A percentile compares a stretch with the other conserved stretches of the same genome.
Conservation (phyloP, 2,888 invertebrate species). For the Netelia inedita region DNA sequence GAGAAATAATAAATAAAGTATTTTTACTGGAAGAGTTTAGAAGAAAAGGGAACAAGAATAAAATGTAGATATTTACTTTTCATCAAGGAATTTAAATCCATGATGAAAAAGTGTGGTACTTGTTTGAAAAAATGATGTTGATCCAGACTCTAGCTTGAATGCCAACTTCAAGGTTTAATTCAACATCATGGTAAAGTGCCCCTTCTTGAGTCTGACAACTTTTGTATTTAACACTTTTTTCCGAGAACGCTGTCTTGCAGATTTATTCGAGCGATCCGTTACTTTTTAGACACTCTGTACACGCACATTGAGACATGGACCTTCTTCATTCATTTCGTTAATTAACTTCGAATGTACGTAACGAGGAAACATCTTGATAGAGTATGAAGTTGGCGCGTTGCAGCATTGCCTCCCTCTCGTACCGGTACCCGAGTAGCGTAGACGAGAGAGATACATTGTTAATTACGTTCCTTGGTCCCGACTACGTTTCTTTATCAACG, state of each 20-base stretch:
- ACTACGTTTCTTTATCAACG: neutral
- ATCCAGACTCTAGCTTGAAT: too few relatives aligned
- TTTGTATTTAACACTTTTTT: too few relatives aligned
- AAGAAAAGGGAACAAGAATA: neutral
- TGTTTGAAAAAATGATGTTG: too few relatives aligned
- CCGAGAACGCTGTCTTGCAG: too few relatives aligned
- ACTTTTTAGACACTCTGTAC: neutral
- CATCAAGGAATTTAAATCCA: too few relatives aligned
- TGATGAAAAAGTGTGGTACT: too few relatives aligned
- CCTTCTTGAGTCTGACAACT: too few relatives aligned
- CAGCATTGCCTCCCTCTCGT: constrained; percentile 11
- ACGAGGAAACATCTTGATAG: constrained; percentile 41
- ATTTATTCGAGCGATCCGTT: too few relatives aligned
- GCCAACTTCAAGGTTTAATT: too few relatives aligned
- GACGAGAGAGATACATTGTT: constrained; percentile 27
- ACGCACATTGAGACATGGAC: constrained; percentile 2
- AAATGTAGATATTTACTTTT: too few relatives aligned
- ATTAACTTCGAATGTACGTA: constrained; percentile 68
- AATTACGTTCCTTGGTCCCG: constrained; percentile 60
- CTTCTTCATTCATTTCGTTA: constrained; percentile 64
- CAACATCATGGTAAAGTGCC: too few relatives aligned
- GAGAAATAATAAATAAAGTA: neutral
- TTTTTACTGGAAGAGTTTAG: neutral
- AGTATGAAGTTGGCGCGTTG: constrained; percentile 26
- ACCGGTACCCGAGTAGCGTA: neutral